phyloP scores from a whole-genome alignment of 1,140 invertebrate species.

The Heliconius melpomene region DNA sequence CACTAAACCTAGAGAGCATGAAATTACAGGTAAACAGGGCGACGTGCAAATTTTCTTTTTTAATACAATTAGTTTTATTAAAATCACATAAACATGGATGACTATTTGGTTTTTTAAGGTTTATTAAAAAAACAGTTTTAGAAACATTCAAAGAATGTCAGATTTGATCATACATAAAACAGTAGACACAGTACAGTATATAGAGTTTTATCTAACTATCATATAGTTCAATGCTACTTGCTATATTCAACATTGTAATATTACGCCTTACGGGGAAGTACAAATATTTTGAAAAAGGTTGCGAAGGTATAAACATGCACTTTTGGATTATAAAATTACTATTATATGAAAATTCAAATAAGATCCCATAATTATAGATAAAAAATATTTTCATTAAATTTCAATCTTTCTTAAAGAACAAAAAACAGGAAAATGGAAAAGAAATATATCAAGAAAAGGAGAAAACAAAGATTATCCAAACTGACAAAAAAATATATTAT shows the following conservation, averaged over 20 bases:
- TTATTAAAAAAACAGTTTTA: too few species aligned
- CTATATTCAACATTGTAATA: too few species aligned
- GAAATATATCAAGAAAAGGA: too few species aligned
- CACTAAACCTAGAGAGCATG: conserved; percentile 73
- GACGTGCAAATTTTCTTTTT: not conserved
- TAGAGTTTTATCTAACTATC: too few species aligned
- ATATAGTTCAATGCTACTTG: too few species aligned
- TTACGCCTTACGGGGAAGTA: too few species aligned
- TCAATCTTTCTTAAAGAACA: not conserved
- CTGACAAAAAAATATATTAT: not conserved
- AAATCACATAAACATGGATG: not conserved
- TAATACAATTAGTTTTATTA: not conserved
- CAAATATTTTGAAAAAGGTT: too few species aligned
- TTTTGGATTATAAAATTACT: not conserved
- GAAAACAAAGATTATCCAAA: not conserved
- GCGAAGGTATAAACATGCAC: not conserved
- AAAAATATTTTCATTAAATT: too few species aligned
- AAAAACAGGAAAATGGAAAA: not conserved
- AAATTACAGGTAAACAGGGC: conserved; percentile 59
- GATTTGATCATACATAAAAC: too few species aligned
- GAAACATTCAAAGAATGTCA: too few species aligned
- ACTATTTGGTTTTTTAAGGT: too few species aligned
- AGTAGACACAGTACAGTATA: too few species aligned
- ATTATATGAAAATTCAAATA: not conserved
- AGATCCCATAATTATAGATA: not conserved